A percentile compares a stretch with the other conserved stretches of the same genome.
Conservation (phyloP, 2,113 vertebrate species). For the Istiophorus platypterus region DNA sequence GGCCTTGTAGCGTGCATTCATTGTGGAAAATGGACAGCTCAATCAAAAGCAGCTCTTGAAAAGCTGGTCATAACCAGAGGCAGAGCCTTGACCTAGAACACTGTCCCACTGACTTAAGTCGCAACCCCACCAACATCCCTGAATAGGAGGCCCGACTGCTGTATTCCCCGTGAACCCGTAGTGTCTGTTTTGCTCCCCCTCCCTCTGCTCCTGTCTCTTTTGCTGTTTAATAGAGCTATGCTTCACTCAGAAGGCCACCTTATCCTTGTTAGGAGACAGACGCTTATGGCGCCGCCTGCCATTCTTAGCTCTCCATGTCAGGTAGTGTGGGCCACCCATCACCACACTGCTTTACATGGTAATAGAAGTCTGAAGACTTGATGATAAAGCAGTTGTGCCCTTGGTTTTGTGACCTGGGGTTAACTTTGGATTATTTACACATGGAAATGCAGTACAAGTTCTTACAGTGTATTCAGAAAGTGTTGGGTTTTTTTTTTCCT, state of each 20-base stretch:
- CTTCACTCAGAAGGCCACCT: constrained; percentile 79
- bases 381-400: constrained; percentile 56
- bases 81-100: constrained; percentile 82
- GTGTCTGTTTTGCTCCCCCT: constrained; percentile 27
- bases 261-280: constrained; percentile 75
- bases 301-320: constrained; percentile 48
- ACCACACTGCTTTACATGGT: constrained; percentile 72
- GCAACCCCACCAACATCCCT: constrained; percentile 59
- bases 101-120: constrained; percentile 70
- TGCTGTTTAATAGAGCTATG: constrained; percentile 79
- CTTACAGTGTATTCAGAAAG: background rate
- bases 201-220: constrained; percentile 15
- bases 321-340: constrained; percentile 66
- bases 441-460: constrained; percentile 11
- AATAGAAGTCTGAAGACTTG: constrained; percentile 69
- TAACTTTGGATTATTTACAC: constrained; percentile 54
- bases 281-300: constrained; percentile 58
- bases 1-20: constrained; percentile 78
- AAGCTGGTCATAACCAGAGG: constrained; percentile 75
- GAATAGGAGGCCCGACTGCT: constrained; percentile 47
- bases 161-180: constrained; percentile 46
- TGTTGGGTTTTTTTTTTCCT: too few relatives aligned
- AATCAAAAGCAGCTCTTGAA: constrained; percentile 83
- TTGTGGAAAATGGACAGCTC: constrained; percentile 80
- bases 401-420: constrained; percentile 61